Percentiles rank a stretch among this genome's conserved stretches.
Conservation (phyloP, 53 echinoderm and acorn worm species). For the Pentamera pediparva region DNA sequence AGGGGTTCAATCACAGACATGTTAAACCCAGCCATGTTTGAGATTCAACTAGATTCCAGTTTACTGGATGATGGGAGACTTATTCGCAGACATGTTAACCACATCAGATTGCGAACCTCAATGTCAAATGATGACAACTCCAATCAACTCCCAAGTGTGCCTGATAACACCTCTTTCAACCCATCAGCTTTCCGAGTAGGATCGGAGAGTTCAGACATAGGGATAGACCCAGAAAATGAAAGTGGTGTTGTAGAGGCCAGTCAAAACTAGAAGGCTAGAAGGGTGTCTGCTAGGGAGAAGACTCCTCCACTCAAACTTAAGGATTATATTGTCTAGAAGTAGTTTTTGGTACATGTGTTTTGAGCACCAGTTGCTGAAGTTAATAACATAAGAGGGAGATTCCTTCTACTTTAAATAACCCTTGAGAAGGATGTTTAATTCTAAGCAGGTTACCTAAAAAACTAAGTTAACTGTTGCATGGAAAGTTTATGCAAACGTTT, state of each 20-base stretch:
- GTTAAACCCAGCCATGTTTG: slow-evolving; percentile 19
- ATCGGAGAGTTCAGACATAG: not conserved
- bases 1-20: slow-evolving; percentile 22
- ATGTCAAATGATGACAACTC: not conserved
- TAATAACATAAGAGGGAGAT: too few relatives aligned
- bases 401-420: too few relatives aligned
- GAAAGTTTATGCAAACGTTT: too few relatives aligned
- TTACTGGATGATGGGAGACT: slow-evolving; percentile 38
- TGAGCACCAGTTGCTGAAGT: too few relatives aligned
- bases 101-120: slow-evolving; percentile 15
- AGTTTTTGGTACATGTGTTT: too few relatives aligned
- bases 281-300: slow-evolving; percentile 1
- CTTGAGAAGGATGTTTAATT: too few relatives aligned
- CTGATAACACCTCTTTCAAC: not conserved
- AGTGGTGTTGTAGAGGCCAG: not conserved
- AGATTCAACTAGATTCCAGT: slow-evolving; percentile 25
- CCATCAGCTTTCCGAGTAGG: not conserved
- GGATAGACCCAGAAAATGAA: not conserved
- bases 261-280: not conserved
- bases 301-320: not conserved
- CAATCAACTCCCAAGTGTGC: not conserved
- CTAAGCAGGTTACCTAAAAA: too few relatives aligned
- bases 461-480: too few relatives aligned
- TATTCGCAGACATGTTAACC: slow-evolving; percentile 41
- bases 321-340: not conserved